These are phyloP conservation scores for Podarcis siculus DNA, from an alignment of 2,797 vertebrate species.

Conservation along the genomic window DNA sequence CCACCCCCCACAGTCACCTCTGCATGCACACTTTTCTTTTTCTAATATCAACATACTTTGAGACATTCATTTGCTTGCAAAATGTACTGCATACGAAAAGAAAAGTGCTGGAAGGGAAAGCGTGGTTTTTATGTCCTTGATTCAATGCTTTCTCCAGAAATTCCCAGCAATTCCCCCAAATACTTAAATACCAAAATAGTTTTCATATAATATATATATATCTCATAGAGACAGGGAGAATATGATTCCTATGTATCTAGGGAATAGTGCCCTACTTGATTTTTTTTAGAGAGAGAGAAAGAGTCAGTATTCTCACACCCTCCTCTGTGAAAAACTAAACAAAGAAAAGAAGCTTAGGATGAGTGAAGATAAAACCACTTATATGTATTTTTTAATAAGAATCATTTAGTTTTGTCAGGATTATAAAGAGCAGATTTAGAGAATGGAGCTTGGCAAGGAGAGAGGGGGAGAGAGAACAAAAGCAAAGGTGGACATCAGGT, in stretches of 20 bases:
- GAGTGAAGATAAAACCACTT: slow-evolving; percentile 50
- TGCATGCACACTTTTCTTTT: neutral
- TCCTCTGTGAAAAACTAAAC: slow-evolving; percentile 13
- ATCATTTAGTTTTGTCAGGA: slow-evolving; percentile 30
- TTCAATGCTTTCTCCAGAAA: slow-evolving; percentile 31
- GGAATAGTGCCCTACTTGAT: slow-evolving; percentile 24
- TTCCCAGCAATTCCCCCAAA: neutral
- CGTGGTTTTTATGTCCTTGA: neutral
- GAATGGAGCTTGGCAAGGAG: neutral
- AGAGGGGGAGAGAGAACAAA: neutral
- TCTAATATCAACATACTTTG: neutral
- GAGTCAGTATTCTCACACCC: slow-evolving; percentile 32
- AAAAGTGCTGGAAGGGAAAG: slow-evolving; percentile 7
- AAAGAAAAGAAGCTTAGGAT: slow-evolving; percentile 49
- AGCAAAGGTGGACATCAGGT: neutral
- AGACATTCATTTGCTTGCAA: slow-evolving; percentile 14
- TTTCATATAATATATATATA: slow-evolving; percentile 24
- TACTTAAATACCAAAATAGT: slow-evolving; percentile 24
- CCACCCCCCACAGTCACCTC: neutral
- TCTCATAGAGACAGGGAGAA: slow-evolving; percentile 16
- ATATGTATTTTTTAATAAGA: slow-evolving; percentile 20
- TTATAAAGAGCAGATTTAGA: slow-evolving; percentile 23
- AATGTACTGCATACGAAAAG: neutral
- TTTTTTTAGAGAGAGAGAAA: too few relatives aligned
- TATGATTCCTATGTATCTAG: neutral